Evolutionary conservation across 2,113 vertebrate genomes (phyloP).

Genomic region (Callopanchax toddi): DNA sequence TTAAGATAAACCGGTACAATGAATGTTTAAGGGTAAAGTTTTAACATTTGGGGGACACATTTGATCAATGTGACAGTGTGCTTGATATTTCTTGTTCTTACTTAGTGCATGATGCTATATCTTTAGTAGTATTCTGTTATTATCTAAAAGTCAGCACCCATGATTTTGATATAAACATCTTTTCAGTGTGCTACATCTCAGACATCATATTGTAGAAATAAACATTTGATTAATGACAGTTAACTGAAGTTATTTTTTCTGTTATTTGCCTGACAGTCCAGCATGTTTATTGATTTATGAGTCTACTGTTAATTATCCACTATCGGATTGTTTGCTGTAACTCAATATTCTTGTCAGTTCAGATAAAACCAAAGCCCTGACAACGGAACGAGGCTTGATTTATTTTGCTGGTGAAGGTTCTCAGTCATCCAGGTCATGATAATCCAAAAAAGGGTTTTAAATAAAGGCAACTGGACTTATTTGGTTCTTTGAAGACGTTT

Average conservation of each 20-base stretch:
- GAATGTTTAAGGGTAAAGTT: not conserved
- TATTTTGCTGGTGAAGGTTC: too few species aligned
- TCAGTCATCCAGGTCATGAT: too few species aligned
- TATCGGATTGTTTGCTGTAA: constrained; percentile 1
- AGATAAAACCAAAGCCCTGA: not conserved
- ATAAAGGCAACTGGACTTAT: too few species aligned
- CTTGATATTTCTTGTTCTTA: constrained; percentile 16
- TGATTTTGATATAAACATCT: constrained; percentile 12
- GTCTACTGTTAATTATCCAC: not conserved
- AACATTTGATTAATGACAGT: not conserved
- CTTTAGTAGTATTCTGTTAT: constrained; percentile 7
- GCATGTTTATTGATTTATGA: not conserved
- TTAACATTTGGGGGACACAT: not conserved
- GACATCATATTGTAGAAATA: not conserved
- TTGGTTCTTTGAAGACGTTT: too few species aligned
- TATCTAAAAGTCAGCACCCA: constrained; percentile 18
- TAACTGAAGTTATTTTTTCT: not conserved
- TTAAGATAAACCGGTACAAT: not conserved
- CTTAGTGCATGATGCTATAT: constrained; percentile 39
- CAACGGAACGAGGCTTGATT: not conserved
- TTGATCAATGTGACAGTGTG: constrained; percentile 10
- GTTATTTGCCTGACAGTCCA: not conserved
- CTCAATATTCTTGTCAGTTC: constrained; percentile 3
- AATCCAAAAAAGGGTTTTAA: too few species aligned
- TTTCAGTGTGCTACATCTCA: constrained; percentile 24